Conservation (phyloP, 2,113 vertebrate species). For the Catharus bicknelli region DNA sequence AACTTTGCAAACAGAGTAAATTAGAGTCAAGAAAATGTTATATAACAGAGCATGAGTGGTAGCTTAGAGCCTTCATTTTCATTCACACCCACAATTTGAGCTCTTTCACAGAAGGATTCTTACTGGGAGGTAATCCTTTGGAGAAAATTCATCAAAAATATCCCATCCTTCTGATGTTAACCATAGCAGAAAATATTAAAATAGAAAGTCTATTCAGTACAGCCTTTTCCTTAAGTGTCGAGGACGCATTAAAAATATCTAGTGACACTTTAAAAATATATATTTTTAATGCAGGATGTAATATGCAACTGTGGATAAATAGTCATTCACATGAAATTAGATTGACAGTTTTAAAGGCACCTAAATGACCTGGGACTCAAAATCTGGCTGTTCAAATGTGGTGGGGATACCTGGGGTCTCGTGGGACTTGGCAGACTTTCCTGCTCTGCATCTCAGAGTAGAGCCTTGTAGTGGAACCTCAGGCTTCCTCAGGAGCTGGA, state of each 20-base stretch:
- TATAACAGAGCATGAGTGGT: conserved; percentile 43
- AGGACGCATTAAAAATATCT: conserved; percentile 1
- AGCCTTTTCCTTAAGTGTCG: neutral
- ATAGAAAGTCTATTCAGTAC: neutral
- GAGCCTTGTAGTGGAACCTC: neutral
- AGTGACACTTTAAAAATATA: neutral
- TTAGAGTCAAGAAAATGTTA: conserved; percentile 58
- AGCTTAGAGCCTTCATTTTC: conserved; percentile 43
- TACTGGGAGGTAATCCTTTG: conserved; percentile 24
- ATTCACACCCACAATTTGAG: conserved; percentile 48
- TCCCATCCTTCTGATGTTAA: conserved; percentile 11
- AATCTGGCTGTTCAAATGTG: neutral
- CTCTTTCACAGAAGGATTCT: conserved; percentile 23
- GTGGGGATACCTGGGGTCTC: neutral
- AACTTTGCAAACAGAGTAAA: conserved; percentile 55
- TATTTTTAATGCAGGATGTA: neutral
- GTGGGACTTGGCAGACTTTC: neutral
- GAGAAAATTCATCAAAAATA: conserved; percentile 26
- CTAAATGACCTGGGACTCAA: neutral
- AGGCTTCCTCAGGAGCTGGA: neutral
- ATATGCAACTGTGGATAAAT: neutral
- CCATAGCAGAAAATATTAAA: neutral
- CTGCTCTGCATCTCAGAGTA: neutral
- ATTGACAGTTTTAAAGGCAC: neutral
- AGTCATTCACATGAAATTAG: neutral